Evolutionary conservation across 2,888 invertebrate genomes (phyloP).

Genomic region (Himalopsyche anomala): DNA sequence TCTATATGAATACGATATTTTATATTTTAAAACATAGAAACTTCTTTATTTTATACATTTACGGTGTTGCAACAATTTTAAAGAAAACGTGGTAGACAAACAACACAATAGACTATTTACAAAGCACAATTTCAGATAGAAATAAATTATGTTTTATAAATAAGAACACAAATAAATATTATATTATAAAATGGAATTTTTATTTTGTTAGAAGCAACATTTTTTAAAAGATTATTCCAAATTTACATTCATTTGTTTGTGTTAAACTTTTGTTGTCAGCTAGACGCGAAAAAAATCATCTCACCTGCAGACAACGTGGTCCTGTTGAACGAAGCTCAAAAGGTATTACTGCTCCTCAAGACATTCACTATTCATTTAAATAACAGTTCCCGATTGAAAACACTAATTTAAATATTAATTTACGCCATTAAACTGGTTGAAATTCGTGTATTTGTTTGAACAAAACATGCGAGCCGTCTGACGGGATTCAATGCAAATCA

Average conservation of each 20-base stretch:
- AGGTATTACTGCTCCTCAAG: background rate
- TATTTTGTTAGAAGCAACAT: no score
- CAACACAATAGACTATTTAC: no score
- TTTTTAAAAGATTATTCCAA: no score
- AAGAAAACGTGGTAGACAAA: no score
- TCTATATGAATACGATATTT: no score
- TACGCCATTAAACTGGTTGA: slow-evolving; percentile 3
- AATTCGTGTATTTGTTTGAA: background rate
- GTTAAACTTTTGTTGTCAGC: slow-evolving; percentile 13
- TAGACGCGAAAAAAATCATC: background rate
- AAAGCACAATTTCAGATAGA: no score
- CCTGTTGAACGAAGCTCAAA: background rate
- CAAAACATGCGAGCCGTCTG: slow-evolving; percentile 5
- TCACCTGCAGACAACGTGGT: slow-evolving; percentile 20
- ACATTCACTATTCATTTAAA: background rate
- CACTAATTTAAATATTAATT: background rate
- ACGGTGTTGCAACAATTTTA: no score
- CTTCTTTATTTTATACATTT: no score
- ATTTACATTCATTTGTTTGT: background rate
- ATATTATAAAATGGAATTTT: no score
- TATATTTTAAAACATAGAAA: no score
- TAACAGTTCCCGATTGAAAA: background rate
- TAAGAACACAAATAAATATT: no score
- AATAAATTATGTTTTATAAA: no score
- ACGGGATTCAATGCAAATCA: slow-evolving; percentile 2